Evolutionary conservation across 1,140 invertebrate genomes (phyloP), one percentile per base, ranked within the genome.

Genomic region (Listronotus oregonensis): DNA sequence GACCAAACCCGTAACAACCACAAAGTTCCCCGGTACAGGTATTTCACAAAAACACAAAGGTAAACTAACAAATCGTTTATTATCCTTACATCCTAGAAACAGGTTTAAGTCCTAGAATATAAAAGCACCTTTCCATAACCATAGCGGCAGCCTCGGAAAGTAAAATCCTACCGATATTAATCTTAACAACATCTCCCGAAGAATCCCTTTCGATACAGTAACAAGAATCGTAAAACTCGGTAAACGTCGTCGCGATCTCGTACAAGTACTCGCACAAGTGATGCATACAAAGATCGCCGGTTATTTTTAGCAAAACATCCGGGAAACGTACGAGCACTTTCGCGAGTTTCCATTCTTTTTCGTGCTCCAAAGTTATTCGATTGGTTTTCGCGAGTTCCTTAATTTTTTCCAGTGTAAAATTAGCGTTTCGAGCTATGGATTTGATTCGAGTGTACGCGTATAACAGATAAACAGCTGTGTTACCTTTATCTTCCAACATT

Each of bases 401-500:
- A 8, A 79, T 73, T 56, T 87, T 80, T 34, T 86, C 82, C 14
- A 78, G 77, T 6, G 82, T 79, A 15, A 91, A 77, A 47, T 90
- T 89, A 32, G 90, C 90, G 59, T 85, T 94, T 60, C 95, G 83
- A 2, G 91, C 90, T 71, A 98, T 97, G 0, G 93, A 96, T 66
- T 89, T 85, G 69, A 99, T 99, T 54, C 98, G 85, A 4, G 96
- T 98, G 58, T 95, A 89, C 11, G 95, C 94, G 80, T 99, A 99
- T 5, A 99, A 80, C 3, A 99, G 81, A 79, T 99, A 99, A 0
- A 98, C 96, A 1, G 98, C 98, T 6, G 98, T 99, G 75, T 99
- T 99, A 1, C 98, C 98, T 79, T 93, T 92, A 78, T 99, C 97
- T 74, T 99, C 96, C 34, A 99, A 83, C 98, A 99, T 99, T 80